These are phyloP conservation scores for Enteromius afrohamiltoni DNA, from an alignment of 2,797 vertebrate genomes.

Conservation along the genomic window DNA sequence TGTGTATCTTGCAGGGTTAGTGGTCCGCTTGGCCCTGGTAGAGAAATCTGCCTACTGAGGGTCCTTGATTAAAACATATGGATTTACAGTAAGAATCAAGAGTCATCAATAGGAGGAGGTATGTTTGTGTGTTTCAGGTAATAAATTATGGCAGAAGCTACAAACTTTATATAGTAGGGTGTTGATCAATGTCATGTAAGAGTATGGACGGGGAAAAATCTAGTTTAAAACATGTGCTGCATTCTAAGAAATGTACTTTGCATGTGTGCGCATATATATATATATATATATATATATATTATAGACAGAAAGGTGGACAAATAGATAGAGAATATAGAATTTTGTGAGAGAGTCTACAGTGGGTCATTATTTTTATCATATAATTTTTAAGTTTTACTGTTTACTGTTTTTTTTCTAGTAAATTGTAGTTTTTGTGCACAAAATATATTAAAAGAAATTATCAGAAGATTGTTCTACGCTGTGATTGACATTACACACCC, in stretches of 20 bases:
- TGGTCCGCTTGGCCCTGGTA: neutral
- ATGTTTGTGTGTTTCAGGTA: constrained; percentile 50
- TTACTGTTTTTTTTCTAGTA: neutral
- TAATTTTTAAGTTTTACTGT: neutral
- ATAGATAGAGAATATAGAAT: neutral
- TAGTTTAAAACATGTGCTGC: neutral
- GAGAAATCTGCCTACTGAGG: neutral
- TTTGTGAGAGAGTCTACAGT: neutral
- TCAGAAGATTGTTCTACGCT: neutral
- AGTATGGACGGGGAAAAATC: neutral
- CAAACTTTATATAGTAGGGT: neutral
- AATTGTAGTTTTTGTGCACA: neutral
- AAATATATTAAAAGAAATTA: neutral
- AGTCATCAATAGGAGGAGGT: constrained; percentile 36
- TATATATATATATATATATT: too few species aligned
- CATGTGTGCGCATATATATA: neutral
- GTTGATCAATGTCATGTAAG: neutral
- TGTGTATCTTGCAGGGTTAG: constrained; percentile 6
- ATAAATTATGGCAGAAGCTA: constrained; percentile 39
- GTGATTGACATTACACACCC: neutral
- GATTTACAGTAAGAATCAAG: constrained; percentile 52
- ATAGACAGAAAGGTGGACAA: too few species aligned
- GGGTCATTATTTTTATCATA: neutral
- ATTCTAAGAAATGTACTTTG: neutral
- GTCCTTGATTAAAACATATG: constrained; percentile 40